Base-by-base conservation (phyloP, 2,888 invertebrate genomes). In the Anthrax anthrax region DNA sequence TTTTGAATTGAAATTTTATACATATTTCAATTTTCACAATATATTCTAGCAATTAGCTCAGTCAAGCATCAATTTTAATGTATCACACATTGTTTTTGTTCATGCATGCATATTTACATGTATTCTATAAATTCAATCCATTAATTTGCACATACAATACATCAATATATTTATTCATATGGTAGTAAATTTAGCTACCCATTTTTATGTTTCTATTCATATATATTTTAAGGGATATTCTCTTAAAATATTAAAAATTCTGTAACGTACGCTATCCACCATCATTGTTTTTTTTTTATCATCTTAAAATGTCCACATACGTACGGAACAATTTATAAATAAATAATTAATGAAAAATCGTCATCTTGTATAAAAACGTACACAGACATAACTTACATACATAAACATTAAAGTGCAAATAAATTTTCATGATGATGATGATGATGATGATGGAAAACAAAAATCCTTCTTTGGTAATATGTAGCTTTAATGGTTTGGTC, bases 281-380 rank as follows among this genome's bases (percentile, higher is more conserved):
- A n/a, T n/a, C n/a, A n/a, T n/a, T n/a, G n/a, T n/a, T n/a, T n/a
- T n/a, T n/a, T n/a, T n/a, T n/a, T n/a, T n/a, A n/a, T n/a, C n/a
- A 18, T 36, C 32, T 27, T 42, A 36, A 37, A 42, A 37, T 36
- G n/a, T 37, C 19, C 17, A 14, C 19, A n/a, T 17, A 46, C 42
- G 37, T 36, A 37, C 18, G 37, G 40, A 36, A 46, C 42, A 41
- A 46, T 37, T 46, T 46, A 41, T 42, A 46, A 46, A 46, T 46
- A 46, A 46, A 46, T 46, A 46, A 46, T 46, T 46, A 46, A 40
- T 40, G 29, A 32, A 32, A 32, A 12, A 32, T 32, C 29, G 12
- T 32, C 29, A 32, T 32, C 29, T 32, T 32, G 29, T 32, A 23
- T 23, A 12, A 32, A 29, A 3, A 29, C 3, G 12, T 10, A 32